Base-by-base conservation (phyloP, 2,888 invertebrate species). In the Carpatolechia fugitivella region DNA sequence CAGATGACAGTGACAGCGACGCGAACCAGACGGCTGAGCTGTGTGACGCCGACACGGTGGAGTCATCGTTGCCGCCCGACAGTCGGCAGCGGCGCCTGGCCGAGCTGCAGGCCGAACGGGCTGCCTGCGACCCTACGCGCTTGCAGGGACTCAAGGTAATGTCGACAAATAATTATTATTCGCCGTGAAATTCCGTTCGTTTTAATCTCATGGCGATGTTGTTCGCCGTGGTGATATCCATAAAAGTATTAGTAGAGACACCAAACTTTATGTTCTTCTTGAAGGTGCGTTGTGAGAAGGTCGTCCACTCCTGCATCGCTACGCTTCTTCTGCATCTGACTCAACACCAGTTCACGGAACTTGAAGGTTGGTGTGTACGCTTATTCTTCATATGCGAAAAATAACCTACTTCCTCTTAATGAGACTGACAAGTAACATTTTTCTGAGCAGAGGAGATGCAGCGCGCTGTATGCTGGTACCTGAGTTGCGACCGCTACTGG, bases 401-500 rank as follows among this genome's bases (percentile, higher is more conserved):
- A n/a, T n/a, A n/a, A n/a, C n/a, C n/a, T n/a, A n/a, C n/a, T n/a
- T n/a, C n/a, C n/a, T n/a, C n/a, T n/a, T n/a, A n/a, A n/a, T n/a
- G n/a, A n/a, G n/a, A n/a, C n/a, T n/a, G n/a, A n/a, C n/a, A n/a
- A n/a, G n/a, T n/a, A n/a, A n/a, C n/a, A n/a, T n/a, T n/a, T n/a
- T 33, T 33, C 2, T 11, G 8, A 31, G 8, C 81, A 97, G 97
- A 96, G 76, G 96, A 97, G 80, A 92, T 97, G 85, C 96, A 97
- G 80, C 93, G 95, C 71, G 95, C 95, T 1, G 94, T 97, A 41
- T 98, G 98, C 81, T 97, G 97, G 94, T 97, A 97, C 84, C 89
- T 98, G 72, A 96, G 96, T 62, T 98, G 98, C 76, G 97, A 97
- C 78, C 93, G 95, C 60, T 97, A 97, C 82, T 97, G 97, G 97